These are phyloP conservation scores for Achatina immaculata DNA, from an alignment of 1,140 invertebrate species.

Conservation along the genomic window DNA sequence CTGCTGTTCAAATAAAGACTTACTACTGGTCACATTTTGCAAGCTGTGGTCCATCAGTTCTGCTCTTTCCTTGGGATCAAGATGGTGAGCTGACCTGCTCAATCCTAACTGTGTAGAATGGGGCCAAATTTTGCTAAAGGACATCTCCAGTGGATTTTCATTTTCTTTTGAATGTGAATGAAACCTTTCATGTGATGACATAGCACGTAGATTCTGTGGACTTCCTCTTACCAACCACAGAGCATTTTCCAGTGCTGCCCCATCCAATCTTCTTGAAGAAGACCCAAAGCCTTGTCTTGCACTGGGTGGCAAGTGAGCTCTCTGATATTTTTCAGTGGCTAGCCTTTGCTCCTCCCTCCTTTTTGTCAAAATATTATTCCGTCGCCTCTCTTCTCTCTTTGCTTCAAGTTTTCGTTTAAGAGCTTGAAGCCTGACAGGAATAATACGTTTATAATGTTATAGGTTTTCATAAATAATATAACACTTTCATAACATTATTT, in stretches of 20 bases:
- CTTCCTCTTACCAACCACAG: conserved; percentile 49
- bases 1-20: conserved; percentile 65
- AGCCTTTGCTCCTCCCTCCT: conserved; percentile 57
- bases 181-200: conserved; percentile 15
- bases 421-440: conserved; percentile 56
- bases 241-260: conserved; percentile 47
- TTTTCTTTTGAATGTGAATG: conserved; percentile 15
- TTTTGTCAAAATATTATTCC: conserved; percentile 59
- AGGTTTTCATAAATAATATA: too few species aligned
- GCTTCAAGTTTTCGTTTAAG: conserved; percentile 58
- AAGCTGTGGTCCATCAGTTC: conserved; percentile 56
- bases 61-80: conserved; percentile 37
- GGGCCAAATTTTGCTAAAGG: conserved; percentile 42
- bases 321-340: conserved; percentile 65
- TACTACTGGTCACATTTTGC: conserved; percentile 55
- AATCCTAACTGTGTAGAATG: conserved; percentile 26
- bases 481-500: too few species aligned
- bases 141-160: conserved; percentile 44
- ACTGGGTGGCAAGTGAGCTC: conserved; percentile 48
- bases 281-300: conserved; percentile 29
- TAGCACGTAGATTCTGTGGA: conserved; percentile 29
- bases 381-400: conserved; percentile 59
- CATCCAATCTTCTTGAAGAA: conserved; percentile 15
- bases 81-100: conserved; percentile 23
- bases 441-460: too few species aligned